A percentile compares a stretch with the other conserved stretches of the same genome.
Evolutionary conservation across 1,140 invertebrate species (phyloP).

Genomic region (Phthorimaea operculella): DNA sequence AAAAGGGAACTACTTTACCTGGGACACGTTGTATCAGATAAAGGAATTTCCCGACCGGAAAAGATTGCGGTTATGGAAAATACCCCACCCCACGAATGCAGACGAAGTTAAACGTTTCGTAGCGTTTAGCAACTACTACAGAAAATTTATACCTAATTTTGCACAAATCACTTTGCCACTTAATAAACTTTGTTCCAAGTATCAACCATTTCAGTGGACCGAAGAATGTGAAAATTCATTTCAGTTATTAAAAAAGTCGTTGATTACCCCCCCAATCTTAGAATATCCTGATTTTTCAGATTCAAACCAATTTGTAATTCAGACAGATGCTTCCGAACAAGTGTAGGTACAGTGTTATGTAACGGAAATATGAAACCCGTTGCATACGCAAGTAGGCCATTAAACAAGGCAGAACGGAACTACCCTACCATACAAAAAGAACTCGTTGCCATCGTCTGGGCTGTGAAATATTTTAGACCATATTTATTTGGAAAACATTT

Average conservation of each 20-base stretch:
- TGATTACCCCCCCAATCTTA: not conserved
- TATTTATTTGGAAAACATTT: not conserved
- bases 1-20: not conserved
- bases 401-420: not conserved
- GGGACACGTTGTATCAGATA: not conserved
- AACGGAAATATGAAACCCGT: not conserved
- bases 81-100: not conserved
- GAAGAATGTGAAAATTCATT: not conserved
- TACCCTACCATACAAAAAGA: conserved; percentile 1
- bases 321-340: not conserved
- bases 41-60: not conserved
- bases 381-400: not conserved
- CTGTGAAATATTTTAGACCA: not conserved
- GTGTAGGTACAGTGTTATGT: not conserved
- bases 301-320: not conserved
- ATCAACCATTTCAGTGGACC: not conserved
- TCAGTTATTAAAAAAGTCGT: not conserved
- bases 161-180: not conserved
- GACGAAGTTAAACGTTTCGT: not conserved
- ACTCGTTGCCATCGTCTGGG: not conserved
- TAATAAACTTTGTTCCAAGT: not conserved
- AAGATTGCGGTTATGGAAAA: not conserved
- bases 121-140: not conserved
- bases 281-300: not conserved
- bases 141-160: not conserved